phyloP scores from a whole-genome alignment of 2,888 invertebrate genomes.

The Crematogaster levior region DNA sequence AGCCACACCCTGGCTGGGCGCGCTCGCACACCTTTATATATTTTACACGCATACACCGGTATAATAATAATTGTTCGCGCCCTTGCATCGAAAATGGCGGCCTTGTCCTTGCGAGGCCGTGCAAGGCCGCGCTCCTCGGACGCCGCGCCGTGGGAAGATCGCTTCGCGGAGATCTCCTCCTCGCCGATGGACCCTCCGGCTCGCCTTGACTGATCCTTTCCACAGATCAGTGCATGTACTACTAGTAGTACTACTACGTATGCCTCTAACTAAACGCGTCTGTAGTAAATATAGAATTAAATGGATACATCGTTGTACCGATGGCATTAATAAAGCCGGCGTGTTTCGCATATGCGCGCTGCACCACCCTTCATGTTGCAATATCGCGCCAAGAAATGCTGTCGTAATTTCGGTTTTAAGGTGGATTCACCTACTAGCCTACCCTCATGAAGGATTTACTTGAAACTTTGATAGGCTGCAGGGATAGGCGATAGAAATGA shows the following conservation, averaged over 20 bases:
- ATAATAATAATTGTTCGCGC: slow-evolving; percentile 73
- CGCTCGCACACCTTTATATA: not conserved
- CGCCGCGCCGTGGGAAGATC: slow-evolving; percentile 79
- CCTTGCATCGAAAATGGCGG: slow-evolving; percentile 76
- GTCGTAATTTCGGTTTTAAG: slow-evolving; percentile 53
- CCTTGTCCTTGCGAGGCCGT: slow-evolving; percentile 82
- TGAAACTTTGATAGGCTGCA: too few relatives aligned
- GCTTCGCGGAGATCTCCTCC: slow-evolving; percentile 61
- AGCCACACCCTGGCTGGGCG: slow-evolving; percentile 62
- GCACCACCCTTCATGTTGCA: slow-evolving; percentile 9
- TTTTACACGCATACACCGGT: slow-evolving; percentile 10
- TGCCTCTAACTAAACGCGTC: slow-evolving; percentile 59
- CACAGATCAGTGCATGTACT: slow-evolving; percentile 72
- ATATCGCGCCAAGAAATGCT: slow-evolving; percentile 18
- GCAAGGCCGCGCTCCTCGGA: slow-evolving; percentile 51
- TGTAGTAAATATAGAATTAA: slow-evolving; percentile 77
- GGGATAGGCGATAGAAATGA: too few relatives aligned
- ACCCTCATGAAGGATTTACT: too few relatives aligned
- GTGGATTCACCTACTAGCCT: too few relatives aligned
- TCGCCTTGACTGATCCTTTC: slow-evolving; percentile 75
- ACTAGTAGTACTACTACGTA: slow-evolving; percentile 32
- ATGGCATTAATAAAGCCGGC: slow-evolving; percentile 72
- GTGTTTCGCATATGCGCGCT: slow-evolving; percentile 60
- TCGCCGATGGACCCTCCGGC: slow-evolving; percentile 70
- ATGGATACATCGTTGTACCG: slow-evolving; percentile 67